A percentile compares a stretch with the other conserved stretches of the same genome.
These are phyloP conservation scores for Sebastes taczanowskii DNA, from an alignment of 2,797 vertebrate genomes.

Conservation along the genomic window DNA sequence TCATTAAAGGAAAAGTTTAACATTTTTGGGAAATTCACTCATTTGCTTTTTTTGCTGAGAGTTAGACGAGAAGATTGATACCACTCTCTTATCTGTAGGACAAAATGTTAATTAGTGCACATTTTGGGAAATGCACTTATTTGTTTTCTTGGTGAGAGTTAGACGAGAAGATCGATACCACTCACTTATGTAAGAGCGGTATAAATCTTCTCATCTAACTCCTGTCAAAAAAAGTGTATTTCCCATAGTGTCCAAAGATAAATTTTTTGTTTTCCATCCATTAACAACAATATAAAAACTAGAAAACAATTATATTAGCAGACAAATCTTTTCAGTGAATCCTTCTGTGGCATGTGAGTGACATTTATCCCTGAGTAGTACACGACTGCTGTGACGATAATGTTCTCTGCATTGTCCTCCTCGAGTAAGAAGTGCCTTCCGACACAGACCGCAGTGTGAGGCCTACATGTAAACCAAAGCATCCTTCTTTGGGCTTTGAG, in stretches of 20 bases:
- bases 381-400: neutral
- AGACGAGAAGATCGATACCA: neutral
- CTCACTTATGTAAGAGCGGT: neutral
- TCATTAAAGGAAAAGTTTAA: neutral
- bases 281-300: neutral
- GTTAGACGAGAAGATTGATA: neutral
- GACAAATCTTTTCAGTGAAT: neutral
- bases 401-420: conserved; percentile 23
- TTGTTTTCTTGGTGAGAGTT: neutral
- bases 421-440: conserved; percentile 81
- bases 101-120: neutral
- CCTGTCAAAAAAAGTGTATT: neutral
- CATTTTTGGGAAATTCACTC: neutral
- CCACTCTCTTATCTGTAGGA: too few species aligned
- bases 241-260: neutral
- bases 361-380: neutral
- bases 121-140: neutral
- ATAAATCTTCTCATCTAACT: neutral
- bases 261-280: neutral
- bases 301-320: neutral
- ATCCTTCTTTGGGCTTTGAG: conserved; percentile 21
- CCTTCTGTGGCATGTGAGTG: conserved; percentile 8
- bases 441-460: conserved; percentile 49
- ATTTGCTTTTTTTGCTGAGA: neutral
- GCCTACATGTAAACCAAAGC: conserved; percentile 25